These are phyloP conservation scores for Euspilapteryx auroguttella DNA, from an alignment of 2,888 invertebrate genomes.

Conservation along the genomic window DNA sequence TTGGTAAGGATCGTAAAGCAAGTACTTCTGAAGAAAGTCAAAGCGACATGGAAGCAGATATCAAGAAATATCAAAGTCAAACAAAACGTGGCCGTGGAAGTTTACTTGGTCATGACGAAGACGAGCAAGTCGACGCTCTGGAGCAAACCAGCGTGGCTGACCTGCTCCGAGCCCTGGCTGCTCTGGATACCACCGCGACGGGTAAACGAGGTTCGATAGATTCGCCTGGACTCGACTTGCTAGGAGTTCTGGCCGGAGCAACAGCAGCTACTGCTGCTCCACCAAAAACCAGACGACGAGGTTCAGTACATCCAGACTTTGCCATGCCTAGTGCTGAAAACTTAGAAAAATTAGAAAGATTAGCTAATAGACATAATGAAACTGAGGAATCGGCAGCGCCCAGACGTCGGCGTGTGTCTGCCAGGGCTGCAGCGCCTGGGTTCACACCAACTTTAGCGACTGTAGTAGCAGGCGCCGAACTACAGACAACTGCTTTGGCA, in stretches of 20 bases:
- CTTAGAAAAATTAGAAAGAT: no score
- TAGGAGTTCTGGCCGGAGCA: slow-evolving; percentile 14
- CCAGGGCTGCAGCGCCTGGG: slow-evolving; percentile 36
- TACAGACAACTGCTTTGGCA: slow-evolving; percentile 41
- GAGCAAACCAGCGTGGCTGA: slow-evolving; percentile 85
- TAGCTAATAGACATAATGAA: slow-evolving; percentile 12
- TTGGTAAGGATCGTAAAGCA: slow-evolving; percentile 38
- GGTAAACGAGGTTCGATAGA: slow-evolving; percentile 13
- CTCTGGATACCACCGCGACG: slow-evolving; percentile 51
- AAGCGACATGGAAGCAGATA: slow-evolving; percentile 37
- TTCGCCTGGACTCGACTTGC: slow-evolving; percentile 20
- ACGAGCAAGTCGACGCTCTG: slow-evolving; percentile 63
- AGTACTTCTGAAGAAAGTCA: slow-evolving; percentile 23
- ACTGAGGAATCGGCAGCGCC: slow-evolving; percentile 28
- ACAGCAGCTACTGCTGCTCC: slow-evolving; percentile 5
- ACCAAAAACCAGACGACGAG: slow-evolving; percentile 23
- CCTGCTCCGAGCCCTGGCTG: slow-evolving; percentile 74
- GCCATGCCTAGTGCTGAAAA: slow-evolving; percentile 14
- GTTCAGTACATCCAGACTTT: slow-evolving; percentile 36
- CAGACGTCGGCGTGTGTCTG: slow-evolving; percentile 39
- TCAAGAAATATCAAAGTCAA: slow-evolving; percentile 37
- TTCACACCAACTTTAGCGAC: slow-evolving; percentile 49
- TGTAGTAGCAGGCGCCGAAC: slow-evolving; percentile 43
- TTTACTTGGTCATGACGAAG: slow-evolving; percentile 30
- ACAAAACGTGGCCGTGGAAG: slow-evolving; percentile 27